Evolutionary conservation across 2,113 vertebrate species (phyloP), one percentile per base, ranked within the genome.

Genomic region (Diphyllodes magnificus): DNA sequence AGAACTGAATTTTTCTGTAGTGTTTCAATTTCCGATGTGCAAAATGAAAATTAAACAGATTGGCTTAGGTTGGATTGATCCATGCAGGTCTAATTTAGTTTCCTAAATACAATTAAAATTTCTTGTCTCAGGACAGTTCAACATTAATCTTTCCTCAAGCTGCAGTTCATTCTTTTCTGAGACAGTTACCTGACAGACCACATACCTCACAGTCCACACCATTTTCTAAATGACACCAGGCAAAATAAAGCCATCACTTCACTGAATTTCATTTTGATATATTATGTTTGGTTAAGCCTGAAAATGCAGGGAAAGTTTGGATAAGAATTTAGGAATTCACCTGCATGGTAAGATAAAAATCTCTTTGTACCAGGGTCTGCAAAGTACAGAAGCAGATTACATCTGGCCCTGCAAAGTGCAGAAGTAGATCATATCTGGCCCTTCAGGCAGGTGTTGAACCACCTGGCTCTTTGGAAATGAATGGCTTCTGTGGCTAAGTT

Each of bases 41-140:
- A 85, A 90, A 85, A 72, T 83, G 69, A 68, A 92, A 87, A 89
- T 42, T 13, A 82, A 94, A 82, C 14, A 90, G 75, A 92, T 83
- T 75, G 63, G 63, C 44, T 86, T 69, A 95, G 54, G 68, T 56
- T 83, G 54, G 75, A 85, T 60, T 92, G 85, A 88, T 87, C 81
- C 82, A 78, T 93, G 60, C 88, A 95, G 72, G 84, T 81, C 68
- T 88, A 86, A 97, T 92, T 88, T 88, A 75, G 91, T 78, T 93
- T 90, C 64, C 82, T 93, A 97, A 96, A 90, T 90, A 92, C 64
- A 94, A 83, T 96, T 92, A 90, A 92, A 95, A 86, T 90, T 83
- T 77, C 93, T 95, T 91, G 68, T 96, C 82, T 95, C 64, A 77
- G 79, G 84, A 87, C 4, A 35, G 75, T 93, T 93, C 78, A 91